Base-by-base conservation (phyloP, 1,140 invertebrate genomes). In the Drosophila nigromelanica region DNA sequence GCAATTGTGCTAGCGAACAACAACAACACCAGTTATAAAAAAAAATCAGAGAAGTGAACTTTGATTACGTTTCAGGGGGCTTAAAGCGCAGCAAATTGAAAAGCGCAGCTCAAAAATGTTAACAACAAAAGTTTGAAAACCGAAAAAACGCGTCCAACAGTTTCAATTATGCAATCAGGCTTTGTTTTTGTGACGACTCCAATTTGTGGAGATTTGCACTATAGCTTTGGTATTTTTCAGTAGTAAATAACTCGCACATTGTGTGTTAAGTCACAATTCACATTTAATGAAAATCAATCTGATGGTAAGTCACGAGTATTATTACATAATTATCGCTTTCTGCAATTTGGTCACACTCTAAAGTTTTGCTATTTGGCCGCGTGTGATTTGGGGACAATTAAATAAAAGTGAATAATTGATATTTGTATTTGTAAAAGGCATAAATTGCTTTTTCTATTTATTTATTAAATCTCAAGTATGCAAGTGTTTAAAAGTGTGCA, bases 1-100 rank as follows among this genome's bases (percentile, higher is more conserved):
- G 74, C 67, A 80, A 77, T 80, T 80, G 75, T 63, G 74, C 48
- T 62, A 82, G 70, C 79, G 62, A 61, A 74, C 74, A 76, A 48
- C 59, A 74, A 43, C 52, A 43, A n/a, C 12, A 37, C 43, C 33
- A 66, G 74, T 33, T 8, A 8, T 10, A 7, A 64, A 73, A 64
- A 73, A 35, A 73, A 72, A 69, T 43, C n/a, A 5, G 30, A 33
- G 40, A 69, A 63, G 50, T 68, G 47, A 63, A 58, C 52, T 63
- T 71, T 71, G 68, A 71, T 75, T 76, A 59, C 43, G 48, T 14
- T 47, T 40, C 24, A 21, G 14, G 40, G 40, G 15, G 39, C 66
- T 69, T 51, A 50, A 68, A 68, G 64, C 15, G 45, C 64, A 42
- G 52, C 33, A 45, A 50, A 48, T 18, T n/a, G 27, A 15, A 64